phyloP scores from a whole-genome alignment of 2,888 invertebrate species.

The Latheticus oryzae region DNA sequence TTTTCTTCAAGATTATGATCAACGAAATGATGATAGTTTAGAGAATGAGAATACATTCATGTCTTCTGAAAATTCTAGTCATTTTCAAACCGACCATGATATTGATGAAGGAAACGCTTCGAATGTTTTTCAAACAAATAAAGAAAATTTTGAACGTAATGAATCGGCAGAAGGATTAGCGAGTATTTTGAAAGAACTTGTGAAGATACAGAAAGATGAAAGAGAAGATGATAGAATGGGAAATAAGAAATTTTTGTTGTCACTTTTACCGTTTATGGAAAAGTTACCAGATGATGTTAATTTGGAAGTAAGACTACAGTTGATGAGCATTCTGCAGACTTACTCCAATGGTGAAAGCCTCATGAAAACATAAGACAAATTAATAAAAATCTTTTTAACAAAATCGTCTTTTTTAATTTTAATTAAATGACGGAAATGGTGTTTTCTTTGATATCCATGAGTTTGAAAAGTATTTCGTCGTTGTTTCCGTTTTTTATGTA shows the following conservation, averaged over 20 bases:
- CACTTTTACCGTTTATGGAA: constrained; percentile 56
- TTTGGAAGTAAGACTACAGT: constrained; percentile 55
- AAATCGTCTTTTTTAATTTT: neutral
- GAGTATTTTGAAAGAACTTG: constrained; percentile 41
- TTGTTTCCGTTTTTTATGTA: too few relatives aligned
- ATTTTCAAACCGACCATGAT: constrained; percentile 18
- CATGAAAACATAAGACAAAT: constrained; percentile 26
- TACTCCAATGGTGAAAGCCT: constrained; percentile 42
- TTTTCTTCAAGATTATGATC: constrained; percentile 26
- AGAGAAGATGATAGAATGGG: constrained; percentile 54
- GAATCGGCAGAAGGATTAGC: constrained; percentile 3
- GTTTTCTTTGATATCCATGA: too few relatives aligned
- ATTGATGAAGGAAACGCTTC: constrained; percentile 21
- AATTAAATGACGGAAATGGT: neutral
- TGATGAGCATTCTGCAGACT: constrained; percentile 55
- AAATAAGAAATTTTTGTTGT: constrained; percentile 56
- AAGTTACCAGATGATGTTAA: constrained; percentile 57
- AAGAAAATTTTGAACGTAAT: neutral
- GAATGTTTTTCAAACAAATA: neutral
- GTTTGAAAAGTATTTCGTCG: too few relatives aligned
- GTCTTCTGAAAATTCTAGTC: constrained; percentile 6
- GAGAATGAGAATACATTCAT: constrained; percentile 7
- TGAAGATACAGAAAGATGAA: constrained; percentile 52
- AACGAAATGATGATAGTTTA: constrained; percentile 23
- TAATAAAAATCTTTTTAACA: neutral